Evolutionary conservation across 2,113 vertebrate species (phyloP).

Genomic region (Hirundichthys speculiger): DNA sequence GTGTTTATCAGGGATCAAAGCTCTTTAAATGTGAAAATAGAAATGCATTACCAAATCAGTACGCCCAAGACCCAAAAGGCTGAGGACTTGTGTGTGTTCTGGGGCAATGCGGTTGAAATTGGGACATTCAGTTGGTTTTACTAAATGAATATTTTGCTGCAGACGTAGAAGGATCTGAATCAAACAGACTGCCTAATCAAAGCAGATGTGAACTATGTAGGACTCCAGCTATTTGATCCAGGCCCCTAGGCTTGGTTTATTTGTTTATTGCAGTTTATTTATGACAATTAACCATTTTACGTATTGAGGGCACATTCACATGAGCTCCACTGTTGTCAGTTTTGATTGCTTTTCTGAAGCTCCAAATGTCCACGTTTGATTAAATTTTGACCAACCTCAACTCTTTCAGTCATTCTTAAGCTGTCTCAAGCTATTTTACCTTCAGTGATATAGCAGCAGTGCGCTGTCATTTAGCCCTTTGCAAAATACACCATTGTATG

Average conservation of each 20-base stretch:
- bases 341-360: background rate
- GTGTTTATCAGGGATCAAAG: conserved; percentile 13
- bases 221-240: background rate
- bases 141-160: background rate
- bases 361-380: too few species aligned
- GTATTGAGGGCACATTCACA: conserved; percentile 18
- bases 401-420: too few species aligned
- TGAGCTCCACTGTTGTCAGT: background rate
- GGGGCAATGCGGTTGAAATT: background rate
- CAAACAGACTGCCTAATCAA: conserved; percentile 5
- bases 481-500: background rate
- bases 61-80: background rate
- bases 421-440: too few species aligned
- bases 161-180: conserved; percentile 3
- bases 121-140: too few species aligned
- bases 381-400: too few species aligned
- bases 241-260: conserved; percentile 4
- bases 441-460: background rate
- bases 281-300: background rate
- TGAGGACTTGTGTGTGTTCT: background rate
- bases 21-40: conserved; percentile 10
- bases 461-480: background rate
- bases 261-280: conserved; percentile 22
- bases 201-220: conserved; percentile 5
- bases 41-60: conserved; percentile 3